Evolutionary conservation across 2,888 invertebrate genomes (phyloP), one percentile per base, ranked within the genome.

Genomic region (Tridacna gigas): DNA sequence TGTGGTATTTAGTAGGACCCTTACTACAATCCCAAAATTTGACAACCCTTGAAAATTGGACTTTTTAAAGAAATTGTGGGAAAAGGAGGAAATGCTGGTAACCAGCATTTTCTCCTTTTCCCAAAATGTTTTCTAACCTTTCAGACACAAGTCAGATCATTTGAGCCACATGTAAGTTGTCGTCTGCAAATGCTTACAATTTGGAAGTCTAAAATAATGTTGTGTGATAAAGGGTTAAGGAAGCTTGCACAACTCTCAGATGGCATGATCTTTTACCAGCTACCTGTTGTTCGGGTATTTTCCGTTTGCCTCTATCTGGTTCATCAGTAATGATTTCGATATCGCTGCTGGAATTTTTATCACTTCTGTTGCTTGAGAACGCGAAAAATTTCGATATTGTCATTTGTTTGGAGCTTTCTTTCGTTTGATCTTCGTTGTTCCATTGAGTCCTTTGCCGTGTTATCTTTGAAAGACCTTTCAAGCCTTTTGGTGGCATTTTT

Each of bases 301-400:
- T 28, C 37, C 65, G 48, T 22, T 63, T 63, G 12, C 4, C 4
- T 61, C 22, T 48, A 28, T 71, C 76, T 26, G 73, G 65, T 61
- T 74, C 78, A 20, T 74, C 83, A 79, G 80, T 82, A 48, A 84
- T 77, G 13, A 83, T 63, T 66, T 74, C 51, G 20, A 74, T 73
- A 22, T 77, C 82, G 71, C 69, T 77, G 0, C 60, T 48, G 4
- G 45, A 26, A 13, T 60, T 74, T 7, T n/a, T 18, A 20, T 65
- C 26, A 28, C 22, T 60, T 5, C 25, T 28, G 15, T 45, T 37
- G 0, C n/a, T 48, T 12, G 48, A 28, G n/a, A 79, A 83, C 20
- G 89, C 80, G 63, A 90, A 90, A 73, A 90, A 90, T 69, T 90
- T 90, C n/a, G 90, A 90, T n/a, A 90, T 84, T 13, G 86, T 89